A percentile compares a stretch with the other conserved stretches of the same genome.
Conservation (phyloP, 2,888 invertebrate species). For the Rhagium mordax region DNA sequence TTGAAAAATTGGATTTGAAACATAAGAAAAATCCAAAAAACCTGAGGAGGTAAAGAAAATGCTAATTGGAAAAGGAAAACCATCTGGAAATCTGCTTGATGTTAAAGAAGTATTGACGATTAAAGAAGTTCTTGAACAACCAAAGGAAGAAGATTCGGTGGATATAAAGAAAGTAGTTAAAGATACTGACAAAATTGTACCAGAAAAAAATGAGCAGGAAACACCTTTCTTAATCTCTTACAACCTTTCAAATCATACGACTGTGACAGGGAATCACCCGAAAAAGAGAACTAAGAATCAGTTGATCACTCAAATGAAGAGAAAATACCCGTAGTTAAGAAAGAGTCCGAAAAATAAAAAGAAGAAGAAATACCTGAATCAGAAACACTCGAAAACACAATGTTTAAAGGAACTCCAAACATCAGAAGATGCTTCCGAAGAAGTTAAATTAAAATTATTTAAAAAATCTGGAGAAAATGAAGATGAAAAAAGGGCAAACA, state of each 20-base stretch:
- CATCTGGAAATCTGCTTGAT: constrained; percentile 60
- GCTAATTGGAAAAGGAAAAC: constrained; percentile 74
- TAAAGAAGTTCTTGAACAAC: constrained; percentile 72
- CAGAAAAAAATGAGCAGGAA: constrained; percentile 58
- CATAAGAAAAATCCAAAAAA: constrained; percentile 55
- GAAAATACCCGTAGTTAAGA: constrained; percentile 57
- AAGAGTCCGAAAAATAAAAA: constrained; percentile 55
- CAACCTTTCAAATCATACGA: constrained; percentile 67
- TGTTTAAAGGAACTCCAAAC: constrained; percentile 61
- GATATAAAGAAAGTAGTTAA: constrained; percentile 52
- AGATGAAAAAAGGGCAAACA: constrained; percentile 22
- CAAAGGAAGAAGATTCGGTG: constrained; percentile 60
- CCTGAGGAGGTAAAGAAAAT: constrained; percentile 67
- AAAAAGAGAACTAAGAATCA: constrained; percentile 64
- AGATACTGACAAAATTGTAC: constrained; percentile 61
- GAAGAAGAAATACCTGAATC: constrained; percentile 67
- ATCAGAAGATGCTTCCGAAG: constrained; percentile 60
- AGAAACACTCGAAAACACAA: constrained; percentile 64
- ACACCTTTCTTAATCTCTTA: constrained; percentile 37
- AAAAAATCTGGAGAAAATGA: constrained; percentile 64
- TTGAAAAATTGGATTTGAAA: constrained; percentile 65
- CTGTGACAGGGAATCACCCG: constrained; percentile 64
- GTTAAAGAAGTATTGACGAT: constrained; percentile 71
- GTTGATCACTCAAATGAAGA: constrained; percentile 66
- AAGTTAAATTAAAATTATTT: constrained; percentile 66